A percentile compares a stretch with the other conserved stretches of the same genome.
These are phyloP conservation scores for Oncorhynchus keta DNA, from an alignment of 2,113 vertebrate genomes.

Conservation along the genomic window DNA sequence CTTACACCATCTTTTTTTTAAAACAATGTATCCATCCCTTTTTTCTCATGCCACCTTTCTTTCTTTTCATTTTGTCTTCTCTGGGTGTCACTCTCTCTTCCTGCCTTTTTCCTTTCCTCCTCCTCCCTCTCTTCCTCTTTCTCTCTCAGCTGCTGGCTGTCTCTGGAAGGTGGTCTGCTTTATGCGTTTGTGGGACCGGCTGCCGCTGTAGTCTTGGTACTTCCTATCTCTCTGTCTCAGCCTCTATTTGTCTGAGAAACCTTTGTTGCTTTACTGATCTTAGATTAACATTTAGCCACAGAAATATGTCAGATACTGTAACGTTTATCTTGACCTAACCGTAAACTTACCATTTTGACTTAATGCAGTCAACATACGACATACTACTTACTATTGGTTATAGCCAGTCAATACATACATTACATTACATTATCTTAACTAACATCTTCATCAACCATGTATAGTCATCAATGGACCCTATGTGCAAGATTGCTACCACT, in stretches of 20 bases:
- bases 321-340: too few relatives aligned
- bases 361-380: neutral
- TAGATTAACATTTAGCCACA: too few relatives aligned
- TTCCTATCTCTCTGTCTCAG: constrained; percentile 44
- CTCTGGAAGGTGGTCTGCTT: constrained; percentile 94
- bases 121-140: constrained; percentile 38
- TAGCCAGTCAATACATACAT: neutral
- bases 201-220: constrained; percentile 92
- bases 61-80: neutral
- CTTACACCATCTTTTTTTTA: constrained; percentile 39
- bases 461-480: too few relatives aligned
- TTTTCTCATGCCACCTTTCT: constrained; percentile 40
- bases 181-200: constrained; percentile 98
- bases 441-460: neutral
- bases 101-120: constrained; percentile 36
- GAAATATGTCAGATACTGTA: too few relatives aligned
- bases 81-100: constrained; percentile 19
- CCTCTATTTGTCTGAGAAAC: neutral
- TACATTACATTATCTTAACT: neutral
- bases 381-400: neutral
- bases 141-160: constrained; percentile 92
- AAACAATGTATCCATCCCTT: neutral
- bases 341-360: too few relatives aligned
- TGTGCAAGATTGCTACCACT: too few relatives aligned
- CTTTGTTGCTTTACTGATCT: too few relatives aligned